Percentiles rank a stretch among this genome's conserved stretches.
Evolutionary conservation across 1,140 invertebrate species (phyloP).

Genomic region (Lepidurus apus): DNA sequence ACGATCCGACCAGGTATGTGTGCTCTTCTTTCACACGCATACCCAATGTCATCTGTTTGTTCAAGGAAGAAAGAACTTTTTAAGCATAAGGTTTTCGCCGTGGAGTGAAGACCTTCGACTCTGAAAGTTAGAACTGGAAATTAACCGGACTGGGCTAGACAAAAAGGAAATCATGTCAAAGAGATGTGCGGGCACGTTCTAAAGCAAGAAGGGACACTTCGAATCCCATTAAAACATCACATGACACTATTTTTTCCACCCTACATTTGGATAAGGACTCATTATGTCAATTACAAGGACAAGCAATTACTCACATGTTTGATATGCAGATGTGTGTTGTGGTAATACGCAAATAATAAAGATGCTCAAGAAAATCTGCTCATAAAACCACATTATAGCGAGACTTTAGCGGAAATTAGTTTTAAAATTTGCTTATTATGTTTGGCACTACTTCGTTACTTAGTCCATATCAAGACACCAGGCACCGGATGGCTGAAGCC

Average conservation of each 20-base stretch:
- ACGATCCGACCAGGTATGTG: neutral
- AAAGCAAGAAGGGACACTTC: neutral
- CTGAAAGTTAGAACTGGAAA: neutral
- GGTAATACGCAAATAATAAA: no score
- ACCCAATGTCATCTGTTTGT: neutral
- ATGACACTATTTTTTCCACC: neutral
- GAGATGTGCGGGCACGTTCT: neutral
- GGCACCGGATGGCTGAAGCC: no score
- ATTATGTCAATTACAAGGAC: neutral
- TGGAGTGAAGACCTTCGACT: neutral
- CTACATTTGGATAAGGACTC: neutral
- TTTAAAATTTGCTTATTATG: no score
- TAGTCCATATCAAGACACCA: no score
- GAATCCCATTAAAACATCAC: neutral
- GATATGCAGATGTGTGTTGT: neutral
- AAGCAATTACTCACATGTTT: neutral
- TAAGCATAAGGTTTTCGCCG: neutral
- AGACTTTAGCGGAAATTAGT: neutral
- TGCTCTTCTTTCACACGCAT: neutral
- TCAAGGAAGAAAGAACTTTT: neutral
- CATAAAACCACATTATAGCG: neutral
- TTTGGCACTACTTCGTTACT: no score
- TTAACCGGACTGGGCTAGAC: neutral
- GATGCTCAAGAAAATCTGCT: neutral
- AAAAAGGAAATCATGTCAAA: neutral